Evolutionary conservation across 1,140 invertebrate species (phyloP).

Genomic region (Trissolcus basalis): DNA sequence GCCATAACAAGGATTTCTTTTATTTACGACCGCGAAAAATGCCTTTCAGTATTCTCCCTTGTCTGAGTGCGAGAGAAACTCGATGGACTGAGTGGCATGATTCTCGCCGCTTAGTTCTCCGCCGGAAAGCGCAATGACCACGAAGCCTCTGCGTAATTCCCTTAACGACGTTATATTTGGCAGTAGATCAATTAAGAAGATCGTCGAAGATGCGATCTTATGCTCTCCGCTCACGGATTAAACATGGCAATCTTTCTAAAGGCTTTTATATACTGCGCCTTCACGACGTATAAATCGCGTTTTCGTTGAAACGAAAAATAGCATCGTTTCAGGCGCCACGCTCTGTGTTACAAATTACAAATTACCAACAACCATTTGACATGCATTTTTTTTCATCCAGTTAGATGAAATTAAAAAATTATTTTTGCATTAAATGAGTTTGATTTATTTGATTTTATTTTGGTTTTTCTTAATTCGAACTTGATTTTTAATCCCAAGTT

Average conservation of each 20-base stretch:
- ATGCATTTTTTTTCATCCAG: no score
- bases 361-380: no score
- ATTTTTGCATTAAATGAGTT: constrained; percentile 2
- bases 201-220: constrained; percentile 45
- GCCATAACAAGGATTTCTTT: constrained; percentile 76
- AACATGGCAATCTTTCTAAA: constrained; percentile 57
- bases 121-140: constrained; percentile 65
- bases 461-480: no score
- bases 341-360: constrained; percentile 18
- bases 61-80: constrained; percentile 20
- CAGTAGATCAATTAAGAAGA: constrained; percentile 75
- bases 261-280: constrained; percentile 54
- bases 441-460: no score
- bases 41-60: constrained; percentile 40
- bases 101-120: constrained; percentile 60
- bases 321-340: constrained; percentile 27
- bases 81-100: constrained; percentile 68
- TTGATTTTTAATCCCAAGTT: no score
- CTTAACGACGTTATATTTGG: constrained; percentile 68
- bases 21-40: constrained; percentile 73
- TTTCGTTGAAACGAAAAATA: constrained; percentile 47
- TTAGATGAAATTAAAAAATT: constrained; percentile 34
- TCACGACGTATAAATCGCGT: constrained; percentile 57
- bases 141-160: constrained; percentile 63
- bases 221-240: constrained; percentile 57